phyloP scores from a whole-genome alignment of 2,113 vertebrate species.

The Motacilla alba region DNA sequence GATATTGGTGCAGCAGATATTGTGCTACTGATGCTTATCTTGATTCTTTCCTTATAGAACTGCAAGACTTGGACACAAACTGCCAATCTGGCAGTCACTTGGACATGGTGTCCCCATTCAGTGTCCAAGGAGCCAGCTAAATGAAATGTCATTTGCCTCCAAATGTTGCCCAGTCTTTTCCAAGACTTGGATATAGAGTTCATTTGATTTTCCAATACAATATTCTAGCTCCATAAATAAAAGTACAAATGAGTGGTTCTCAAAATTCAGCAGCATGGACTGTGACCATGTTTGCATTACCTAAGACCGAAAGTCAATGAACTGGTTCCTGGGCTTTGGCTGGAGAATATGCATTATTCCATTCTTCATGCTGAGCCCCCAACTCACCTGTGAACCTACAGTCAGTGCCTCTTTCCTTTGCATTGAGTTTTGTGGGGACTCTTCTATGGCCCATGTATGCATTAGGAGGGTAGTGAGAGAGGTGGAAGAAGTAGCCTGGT shows the following conservation, averaged over 20 bases:
- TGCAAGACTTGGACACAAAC: background rate
- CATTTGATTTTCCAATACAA: background rate
- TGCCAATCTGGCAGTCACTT: background rate
- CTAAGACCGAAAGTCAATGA: background rate
- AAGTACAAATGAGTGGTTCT: background rate
- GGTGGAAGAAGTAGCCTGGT: background rate
- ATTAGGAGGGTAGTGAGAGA: background rate
- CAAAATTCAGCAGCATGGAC: background rate
- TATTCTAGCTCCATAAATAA: background rate
- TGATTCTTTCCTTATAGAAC: background rate
- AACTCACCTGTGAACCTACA: background rate
- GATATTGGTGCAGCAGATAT: background rate
- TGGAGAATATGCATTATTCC: background rate
- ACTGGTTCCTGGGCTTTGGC: background rate
- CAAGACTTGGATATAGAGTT: background rate
- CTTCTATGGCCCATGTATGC: rapidly evolving
- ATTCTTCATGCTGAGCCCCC: background rate
- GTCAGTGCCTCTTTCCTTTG: background rate
- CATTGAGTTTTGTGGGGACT: background rate
- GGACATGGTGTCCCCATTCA: background rate
- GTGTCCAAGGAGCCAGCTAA: background rate
- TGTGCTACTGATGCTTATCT: background rate
- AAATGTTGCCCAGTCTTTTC: background rate
- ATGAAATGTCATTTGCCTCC: background rate
- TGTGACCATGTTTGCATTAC: background rate